Evolutionary conservation across 2,888 invertebrate genomes (phyloP), one percentile per base, ranked within the genome.

Genomic region (Epinotia nisella): DNA sequence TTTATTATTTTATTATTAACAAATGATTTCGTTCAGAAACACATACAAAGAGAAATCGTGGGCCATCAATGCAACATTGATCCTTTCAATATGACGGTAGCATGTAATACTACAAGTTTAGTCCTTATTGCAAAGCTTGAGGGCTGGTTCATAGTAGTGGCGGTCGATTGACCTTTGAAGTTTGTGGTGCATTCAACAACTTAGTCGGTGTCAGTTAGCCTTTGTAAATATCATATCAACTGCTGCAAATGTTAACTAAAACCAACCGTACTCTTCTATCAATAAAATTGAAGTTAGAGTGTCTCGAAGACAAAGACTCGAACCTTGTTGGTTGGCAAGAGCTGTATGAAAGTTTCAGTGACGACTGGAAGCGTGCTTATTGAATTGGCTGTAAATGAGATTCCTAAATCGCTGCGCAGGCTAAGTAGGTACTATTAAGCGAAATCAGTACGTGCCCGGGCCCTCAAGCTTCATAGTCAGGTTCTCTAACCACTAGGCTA

Each of bases 351-450:
- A 55, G 55, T 55, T 55, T 55, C 55, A 55, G 3, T 55, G 55
- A 15, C 55, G 11, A 13, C 55, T 21, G 21, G 21, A 53, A 55
- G 21, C 21, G 24, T 55, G 13, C 55, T 24, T 24, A 55, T 55
- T 24, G 21, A 13, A 55, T 55, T 55, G 55, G 21, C 55, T 4
- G 55, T 24, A 55, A 55, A 55, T 55, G 55, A 55, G 13, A 55
- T 24, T 55, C 55, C 55, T 24, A 55, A 55, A 55, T 24, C 4
- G 53, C 9, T 41, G 41, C 41, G 41, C 41, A 41, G 13, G 13
- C 41, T 13, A 13, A 3, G 11, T 41, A 41, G 41, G 13, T 11
- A 13, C 11, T 39, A 39, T 39, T 10, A 11, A 39, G 39, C 39
- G 11, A 39, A 39, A 11, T 39, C 11, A 10, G 11, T 39, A 39